Evolutionary conservation across 2,797 vertebrate species (phyloP).

Genomic region (Sciurus carolinensis): DNA sequence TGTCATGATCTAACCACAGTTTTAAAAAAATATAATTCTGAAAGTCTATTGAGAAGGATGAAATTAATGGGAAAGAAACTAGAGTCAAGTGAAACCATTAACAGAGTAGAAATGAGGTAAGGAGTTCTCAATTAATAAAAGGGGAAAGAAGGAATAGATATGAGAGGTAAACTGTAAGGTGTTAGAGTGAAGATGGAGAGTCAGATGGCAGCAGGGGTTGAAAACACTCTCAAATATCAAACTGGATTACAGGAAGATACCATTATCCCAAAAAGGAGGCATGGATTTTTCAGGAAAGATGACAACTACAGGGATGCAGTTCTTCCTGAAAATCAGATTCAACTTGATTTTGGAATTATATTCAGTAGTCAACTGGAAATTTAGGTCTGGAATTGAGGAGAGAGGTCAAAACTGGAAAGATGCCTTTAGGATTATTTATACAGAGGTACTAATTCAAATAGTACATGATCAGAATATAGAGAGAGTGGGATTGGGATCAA

Average conservation of each 20-base stretch:
- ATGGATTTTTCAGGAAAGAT: slow-evolving; percentile 9
- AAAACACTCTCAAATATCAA: neutral
- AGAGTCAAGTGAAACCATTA: neutral
- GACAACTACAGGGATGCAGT: neutral
- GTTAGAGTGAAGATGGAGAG: neutral
- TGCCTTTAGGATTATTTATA: neutral
- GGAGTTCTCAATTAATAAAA: neutral
- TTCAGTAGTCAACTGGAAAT: slow-evolving; percentile 1
- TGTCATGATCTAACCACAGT: neutral
- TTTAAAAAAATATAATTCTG: slow-evolving; percentile 26
- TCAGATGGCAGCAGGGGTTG: neutral
- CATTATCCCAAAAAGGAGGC: neutral
- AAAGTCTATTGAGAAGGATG: neutral
- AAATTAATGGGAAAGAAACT: neutral
- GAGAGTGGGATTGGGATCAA: neutral
- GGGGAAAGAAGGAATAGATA: neutral
- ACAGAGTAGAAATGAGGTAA: neutral
- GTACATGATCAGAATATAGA: neutral
- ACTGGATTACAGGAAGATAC: neutral
- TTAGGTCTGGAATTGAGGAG: neutral
- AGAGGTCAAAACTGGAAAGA: neutral
- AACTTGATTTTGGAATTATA: neutral
- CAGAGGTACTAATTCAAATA: slow-evolving; percentile 52
- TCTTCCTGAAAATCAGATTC: slow-evolving; percentile 48
- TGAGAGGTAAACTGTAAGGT: neutral